A percentile compares a stretch with the other conserved stretches of the same genome.
Conservation (phyloP, 2,888 invertebrate genomes). For the Sesia bembeciformis region DNA sequence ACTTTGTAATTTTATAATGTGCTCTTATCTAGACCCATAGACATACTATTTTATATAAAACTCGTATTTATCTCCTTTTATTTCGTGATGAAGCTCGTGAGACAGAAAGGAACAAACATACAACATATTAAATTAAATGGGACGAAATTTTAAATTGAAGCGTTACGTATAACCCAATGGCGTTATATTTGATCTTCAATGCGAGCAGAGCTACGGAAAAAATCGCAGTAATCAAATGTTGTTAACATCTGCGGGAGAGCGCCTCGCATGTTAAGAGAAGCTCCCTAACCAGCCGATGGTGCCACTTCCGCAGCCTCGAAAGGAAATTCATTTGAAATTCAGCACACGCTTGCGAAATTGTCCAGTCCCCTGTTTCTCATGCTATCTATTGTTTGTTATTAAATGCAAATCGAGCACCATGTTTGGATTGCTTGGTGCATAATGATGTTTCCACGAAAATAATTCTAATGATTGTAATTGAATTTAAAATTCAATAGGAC, state of each 20-base stretch:
- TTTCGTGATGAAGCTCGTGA: no score
- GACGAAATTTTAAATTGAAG: no score
- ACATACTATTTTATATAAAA: no score
- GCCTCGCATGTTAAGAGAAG: constrained; percentile 43
- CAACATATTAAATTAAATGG: no score
- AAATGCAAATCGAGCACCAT: constrained; percentile 19
- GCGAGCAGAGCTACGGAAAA: no score
- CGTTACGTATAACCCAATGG: no score
- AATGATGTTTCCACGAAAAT: constrained; percentile 2
- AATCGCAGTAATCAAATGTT: constrained; percentile 21
- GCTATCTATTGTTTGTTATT: constrained; percentile 32
- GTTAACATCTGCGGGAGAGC: constrained; percentile 33
- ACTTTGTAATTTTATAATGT: no score
- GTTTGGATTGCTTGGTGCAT: neutral
- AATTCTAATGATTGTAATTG: neutral
- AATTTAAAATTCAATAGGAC: neutral
- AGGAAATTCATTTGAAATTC: constrained; percentile 64
- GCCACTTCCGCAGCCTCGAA: constrained; percentile 61
- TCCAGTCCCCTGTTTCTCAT: constrained; percentile 36
- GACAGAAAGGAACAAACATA: no score
- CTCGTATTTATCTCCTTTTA: no score
- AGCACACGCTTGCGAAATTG: constrained; percentile 37
- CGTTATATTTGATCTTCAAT: no score
- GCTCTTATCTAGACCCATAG: no score
- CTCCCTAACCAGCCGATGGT: constrained; percentile 29